A percentile compares a stretch with the other conserved stretches of the same genome.
Evolutionary conservation across 1,140 invertebrate species (phyloP).

Genomic region (Drosophila equinoxialis): DNA sequence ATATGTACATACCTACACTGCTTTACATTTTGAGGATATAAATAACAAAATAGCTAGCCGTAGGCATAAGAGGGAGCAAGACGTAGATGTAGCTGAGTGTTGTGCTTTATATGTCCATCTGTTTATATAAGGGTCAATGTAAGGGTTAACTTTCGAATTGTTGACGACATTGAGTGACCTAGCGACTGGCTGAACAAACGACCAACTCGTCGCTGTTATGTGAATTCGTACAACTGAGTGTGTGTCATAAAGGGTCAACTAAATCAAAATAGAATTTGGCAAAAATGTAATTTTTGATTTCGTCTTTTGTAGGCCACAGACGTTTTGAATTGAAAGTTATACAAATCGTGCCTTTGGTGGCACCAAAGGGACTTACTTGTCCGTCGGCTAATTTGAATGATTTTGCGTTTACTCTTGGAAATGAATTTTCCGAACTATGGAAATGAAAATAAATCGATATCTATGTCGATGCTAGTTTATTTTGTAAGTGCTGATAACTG

Average conservation of each 20-base stretch:
- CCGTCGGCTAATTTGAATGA: too few species aligned
- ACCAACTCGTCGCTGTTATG: neutral
- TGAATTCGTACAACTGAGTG: conserved; percentile 15
- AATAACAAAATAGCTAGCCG: too few species aligned
- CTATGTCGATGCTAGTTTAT: too few species aligned
- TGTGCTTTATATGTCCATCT: neutral
- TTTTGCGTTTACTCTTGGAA: neutral
- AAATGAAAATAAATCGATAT: neutral
- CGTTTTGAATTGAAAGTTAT: too few species aligned
- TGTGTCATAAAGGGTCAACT: neutral
- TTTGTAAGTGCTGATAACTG: too few species aligned
- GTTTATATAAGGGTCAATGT: conserved; percentile 28
- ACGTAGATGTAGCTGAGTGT: neutral
- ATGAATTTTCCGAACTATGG: neutral
- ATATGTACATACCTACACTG: neutral
- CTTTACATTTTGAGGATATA: too few species aligned
- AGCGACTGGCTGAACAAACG: neutral
- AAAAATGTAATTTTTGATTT: too few species aligned
- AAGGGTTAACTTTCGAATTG: conserved; percentile 15
- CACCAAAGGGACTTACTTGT: conserved; percentile 1
- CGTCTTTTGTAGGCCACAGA: too few species aligned
- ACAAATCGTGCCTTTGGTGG: neutral
- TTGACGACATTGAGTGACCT: conserved; percentile 44
- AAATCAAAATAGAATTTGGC: too few species aligned
- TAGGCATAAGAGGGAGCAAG: neutral